A percentile compares a stretch with the other conserved stretches of the same genome.
Conservation (phyloP, 2,113 vertebrate species). For the Gallinago media region DNA sequence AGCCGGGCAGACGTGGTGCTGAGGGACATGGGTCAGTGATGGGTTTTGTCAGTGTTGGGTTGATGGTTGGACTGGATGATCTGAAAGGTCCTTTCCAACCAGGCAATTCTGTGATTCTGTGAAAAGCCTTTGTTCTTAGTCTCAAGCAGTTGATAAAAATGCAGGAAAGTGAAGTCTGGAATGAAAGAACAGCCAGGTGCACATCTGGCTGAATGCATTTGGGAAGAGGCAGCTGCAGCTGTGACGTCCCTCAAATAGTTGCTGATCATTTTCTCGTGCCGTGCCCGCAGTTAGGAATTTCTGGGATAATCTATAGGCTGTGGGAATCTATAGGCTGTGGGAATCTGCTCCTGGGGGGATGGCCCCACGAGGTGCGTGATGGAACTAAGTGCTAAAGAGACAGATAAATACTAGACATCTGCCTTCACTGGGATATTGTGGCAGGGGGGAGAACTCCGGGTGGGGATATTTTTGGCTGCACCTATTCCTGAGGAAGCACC, state of each 20-base stretch:
- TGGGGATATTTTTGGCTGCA: neutral
- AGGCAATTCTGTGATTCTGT: no score
- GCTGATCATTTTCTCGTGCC: neutral
- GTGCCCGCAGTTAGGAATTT: neutral
- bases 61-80: no score
- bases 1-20: no score
- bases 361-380: accelerated
- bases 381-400: neutral
- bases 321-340: neutral
- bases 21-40: no score
- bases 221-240: neutral
- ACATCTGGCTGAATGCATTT: neutral
- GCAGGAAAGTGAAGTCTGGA: neutral
- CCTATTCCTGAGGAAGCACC: neutral
- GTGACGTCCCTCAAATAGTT: neutral
- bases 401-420: neutral
- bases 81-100: no score
- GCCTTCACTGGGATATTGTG: neutral
- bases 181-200: neutral
- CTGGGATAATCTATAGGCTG: neutral
- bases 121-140: neutral
- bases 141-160: neutral
- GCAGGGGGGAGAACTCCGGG: neutral
- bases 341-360: neutral
- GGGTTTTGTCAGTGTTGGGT: no score